phyloP scores from a whole-genome alignment of 2,113 vertebrate genomes.

The Rafetus swinhoei region DNA sequence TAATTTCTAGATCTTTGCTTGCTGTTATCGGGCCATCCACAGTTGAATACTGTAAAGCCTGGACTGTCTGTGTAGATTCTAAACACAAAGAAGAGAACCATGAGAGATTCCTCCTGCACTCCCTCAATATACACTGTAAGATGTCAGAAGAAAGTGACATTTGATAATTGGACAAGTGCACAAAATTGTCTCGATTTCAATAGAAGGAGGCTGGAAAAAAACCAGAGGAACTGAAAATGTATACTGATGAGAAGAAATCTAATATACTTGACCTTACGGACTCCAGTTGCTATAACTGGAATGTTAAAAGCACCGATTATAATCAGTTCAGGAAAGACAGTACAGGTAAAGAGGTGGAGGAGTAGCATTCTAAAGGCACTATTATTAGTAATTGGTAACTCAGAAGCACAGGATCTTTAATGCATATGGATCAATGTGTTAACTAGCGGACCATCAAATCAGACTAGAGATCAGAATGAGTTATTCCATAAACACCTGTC shows the following conservation, averaged over 20 bases:
- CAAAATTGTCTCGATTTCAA: not conserved
- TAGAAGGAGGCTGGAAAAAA: not conserved
- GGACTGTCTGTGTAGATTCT: constrained; percentile 96
- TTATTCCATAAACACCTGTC: not conserved
- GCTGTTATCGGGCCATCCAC: constrained; percentile 80
- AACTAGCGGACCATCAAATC: not conserved
- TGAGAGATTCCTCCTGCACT: not conserved
- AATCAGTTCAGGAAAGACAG: not conserved
- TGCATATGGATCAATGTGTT: not conserved
- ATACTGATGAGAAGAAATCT: not conserved
- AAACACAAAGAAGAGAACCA: not conserved
- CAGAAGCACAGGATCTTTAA: not conserved
- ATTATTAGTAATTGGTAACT: not conserved
- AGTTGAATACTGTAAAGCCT: constrained; percentile 90
- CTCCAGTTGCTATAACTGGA: not conserved
- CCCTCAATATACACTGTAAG: not conserved
- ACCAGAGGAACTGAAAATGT: not conserved
- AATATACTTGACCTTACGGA: not conserved
- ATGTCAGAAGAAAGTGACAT: not conserved
- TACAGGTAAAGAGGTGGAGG: not conserved
- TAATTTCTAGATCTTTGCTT: constrained; percentile 95
- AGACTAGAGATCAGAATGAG: not conserved
- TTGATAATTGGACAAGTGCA: not conserved
- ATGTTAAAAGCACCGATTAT: not conserved
- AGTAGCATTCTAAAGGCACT: not conserved